phyloP scores from a whole-genome alignment of 2,888 invertebrate species.

The Sipha maydis region DNA sequence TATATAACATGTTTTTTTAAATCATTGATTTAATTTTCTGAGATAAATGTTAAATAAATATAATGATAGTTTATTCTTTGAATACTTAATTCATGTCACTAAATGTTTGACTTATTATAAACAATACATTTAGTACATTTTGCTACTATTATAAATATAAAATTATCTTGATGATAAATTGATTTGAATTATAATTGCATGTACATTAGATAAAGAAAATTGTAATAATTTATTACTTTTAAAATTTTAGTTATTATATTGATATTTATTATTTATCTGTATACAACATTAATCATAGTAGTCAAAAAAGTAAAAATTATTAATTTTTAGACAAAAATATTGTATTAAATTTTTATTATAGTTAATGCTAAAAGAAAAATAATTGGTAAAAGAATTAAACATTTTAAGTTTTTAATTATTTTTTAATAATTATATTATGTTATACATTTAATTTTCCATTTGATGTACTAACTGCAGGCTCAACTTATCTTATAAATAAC shows the following conservation, averaged over 20 bases:
- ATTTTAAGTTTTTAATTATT: background rate
- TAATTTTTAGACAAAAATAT: background rate
- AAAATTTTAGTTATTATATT: background rate
- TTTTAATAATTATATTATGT: background rate
- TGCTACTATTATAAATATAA: background rate
- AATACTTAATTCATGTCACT: constrained; percentile 2
- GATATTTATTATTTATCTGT: constrained; percentile 1
- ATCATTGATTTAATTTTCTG: constrained; percentile 14
- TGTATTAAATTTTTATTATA: background rate
- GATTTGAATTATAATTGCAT: background rate
- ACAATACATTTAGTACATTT: background rate
- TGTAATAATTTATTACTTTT: background rate
- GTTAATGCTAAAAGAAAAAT: background rate
- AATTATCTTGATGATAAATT: background rate
- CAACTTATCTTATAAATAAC: too few species aligned
- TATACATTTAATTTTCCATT: background rate
- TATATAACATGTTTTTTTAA: constrained; percentile 19
- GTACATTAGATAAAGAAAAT: background rate
- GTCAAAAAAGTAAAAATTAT: constrained; percentile 23
- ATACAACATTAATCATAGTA: background rate
- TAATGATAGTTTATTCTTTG: background rate
- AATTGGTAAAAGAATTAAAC: background rate
- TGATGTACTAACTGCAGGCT: too few species aligned
- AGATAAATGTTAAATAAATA: constrained; percentile 12
- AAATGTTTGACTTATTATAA: constrained; percentile 1